Evolutionary conservation across 2,113 vertebrate species (phyloP).

Genomic region (Otocyon megalotis): DNA sequence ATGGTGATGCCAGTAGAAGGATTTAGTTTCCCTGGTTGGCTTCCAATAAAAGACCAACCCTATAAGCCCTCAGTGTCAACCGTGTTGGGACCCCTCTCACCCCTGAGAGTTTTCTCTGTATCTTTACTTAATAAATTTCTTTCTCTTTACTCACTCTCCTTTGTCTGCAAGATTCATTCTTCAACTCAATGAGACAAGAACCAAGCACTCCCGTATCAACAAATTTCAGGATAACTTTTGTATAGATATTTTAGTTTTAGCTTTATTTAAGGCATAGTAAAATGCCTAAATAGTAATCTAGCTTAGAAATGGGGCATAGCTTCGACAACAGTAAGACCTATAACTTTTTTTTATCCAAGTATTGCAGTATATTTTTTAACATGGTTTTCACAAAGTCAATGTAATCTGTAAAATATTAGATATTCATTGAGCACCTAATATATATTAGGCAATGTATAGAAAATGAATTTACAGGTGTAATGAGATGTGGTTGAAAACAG

Average conservation of each 20-base stretch:
- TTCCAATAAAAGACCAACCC: no score
- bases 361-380: not conserved
- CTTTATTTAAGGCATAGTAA: not conserved
- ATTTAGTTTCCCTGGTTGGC: no score
- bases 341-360: not conserved
- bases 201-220: no score
- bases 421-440: not conserved
- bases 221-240: not conserved
- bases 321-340: not conserved
- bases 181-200: no score
- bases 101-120: no score
- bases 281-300: not conserved
- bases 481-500: not conserved
- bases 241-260: constrained; percentile 35
- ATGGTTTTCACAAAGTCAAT: not conserved
- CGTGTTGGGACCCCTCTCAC: no score
- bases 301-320: not conserved
- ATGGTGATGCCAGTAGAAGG: no score
- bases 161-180: no score
- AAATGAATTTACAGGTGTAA: not conserved
- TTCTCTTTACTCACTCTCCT: no score
- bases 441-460: not conserved
- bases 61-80: no score
- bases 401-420: not conserved
- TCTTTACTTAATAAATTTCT: no score